Evolutionary conservation across 2,113 vertebrate genomes (phyloP), one percentile per base, ranked within the genome.

Genomic region (Heterocephalus glaber): DNA sequence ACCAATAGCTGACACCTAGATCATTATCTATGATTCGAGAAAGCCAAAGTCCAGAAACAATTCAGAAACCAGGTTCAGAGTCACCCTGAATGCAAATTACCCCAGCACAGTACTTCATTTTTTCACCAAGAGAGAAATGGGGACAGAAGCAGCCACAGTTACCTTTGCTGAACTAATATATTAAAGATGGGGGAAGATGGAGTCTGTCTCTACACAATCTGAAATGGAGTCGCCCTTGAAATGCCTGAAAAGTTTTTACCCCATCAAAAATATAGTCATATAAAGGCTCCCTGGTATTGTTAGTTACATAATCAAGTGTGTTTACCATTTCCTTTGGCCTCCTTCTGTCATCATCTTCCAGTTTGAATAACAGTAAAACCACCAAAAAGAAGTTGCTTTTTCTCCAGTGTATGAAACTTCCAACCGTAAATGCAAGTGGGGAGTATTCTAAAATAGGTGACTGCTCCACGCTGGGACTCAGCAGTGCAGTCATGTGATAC

Each of bases 31-130:
- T 66, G 68, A 93, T 65, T 91, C 76, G 85, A 35, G 56, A 90
- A 95, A 89, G 19, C 20, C 16, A 5, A 76, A 79, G 49, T 72
- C 13, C 66, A 85, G 79, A 83, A 94, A 70, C 66, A 68, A 93
- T 58, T 89, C 16, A 60, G 60, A 91, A 92, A 74, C 5, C 44
- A 89, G 19, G 14, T 77, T 83, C 77, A 65, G n/a, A 58, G 68
- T 63, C 41, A 96, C 66, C 49, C 87, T 58, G 61, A 35, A 94
- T 80, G 28, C 60, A 95, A 49, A 89, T 95, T 80, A 86, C 68
- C 72, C 82, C 60, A 76, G 38, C 41, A 38, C 54, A 30, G 30
- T n/a, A 61, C n/a, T 91, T 88, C 89, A 52, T 81, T 76, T 89
- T 87, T n/a, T 85, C 58, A 80, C 66, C 61, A 81, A 61, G 52